Conservation (phyloP, 1,140 invertebrate genomes). For the Heliconius hewitsoni region DNA sequence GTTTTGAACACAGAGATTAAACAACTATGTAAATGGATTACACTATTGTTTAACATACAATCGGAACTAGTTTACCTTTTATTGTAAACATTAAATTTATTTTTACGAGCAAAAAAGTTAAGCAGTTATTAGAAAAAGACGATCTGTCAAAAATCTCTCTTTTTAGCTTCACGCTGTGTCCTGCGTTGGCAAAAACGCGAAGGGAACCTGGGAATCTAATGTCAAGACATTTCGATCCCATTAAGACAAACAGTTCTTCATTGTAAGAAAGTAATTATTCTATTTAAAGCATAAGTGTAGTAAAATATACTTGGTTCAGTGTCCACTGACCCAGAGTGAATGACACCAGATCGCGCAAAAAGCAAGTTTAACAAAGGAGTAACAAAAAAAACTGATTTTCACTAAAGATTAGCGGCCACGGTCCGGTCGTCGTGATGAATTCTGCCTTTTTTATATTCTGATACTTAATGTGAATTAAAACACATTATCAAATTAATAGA, state of each 20-base stretch:
- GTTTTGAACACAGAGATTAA: background rate
- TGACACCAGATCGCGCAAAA: conserved; percentile 64
- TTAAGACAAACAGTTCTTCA: too few species aligned
- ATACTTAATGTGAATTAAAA: conserved; percentile 39
- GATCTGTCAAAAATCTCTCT: too few species aligned
- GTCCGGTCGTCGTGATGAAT: conserved; percentile 40
- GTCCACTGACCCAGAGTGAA: conserved; percentile 59
- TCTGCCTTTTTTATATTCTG: conserved; percentile 36
- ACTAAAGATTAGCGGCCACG: conserved; percentile 61
- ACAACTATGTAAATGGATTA: conserved; percentile 18
- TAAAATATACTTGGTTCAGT: conserved; percentile 25
- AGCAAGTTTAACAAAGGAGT: conserved; percentile 57
- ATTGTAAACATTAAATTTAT: too few species aligned
- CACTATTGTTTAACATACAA: conserved; percentile 10
- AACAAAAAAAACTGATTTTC: conserved; percentile 64
- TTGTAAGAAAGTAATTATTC: background rate
- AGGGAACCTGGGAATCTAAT: too few species aligned
- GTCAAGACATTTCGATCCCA: too few species aligned
- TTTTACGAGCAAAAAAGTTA: too few species aligned
- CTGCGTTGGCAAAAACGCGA: too few species aligned
- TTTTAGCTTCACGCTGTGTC: too few species aligned
- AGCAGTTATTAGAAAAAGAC: too few species aligned
- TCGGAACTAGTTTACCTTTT: background rate
- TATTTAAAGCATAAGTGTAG: background rate
- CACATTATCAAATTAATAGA: conserved; percentile 35